phyloP scores from a whole-genome alignment of 2,797 vertebrate genomes.

The Periparus ater region DNA sequence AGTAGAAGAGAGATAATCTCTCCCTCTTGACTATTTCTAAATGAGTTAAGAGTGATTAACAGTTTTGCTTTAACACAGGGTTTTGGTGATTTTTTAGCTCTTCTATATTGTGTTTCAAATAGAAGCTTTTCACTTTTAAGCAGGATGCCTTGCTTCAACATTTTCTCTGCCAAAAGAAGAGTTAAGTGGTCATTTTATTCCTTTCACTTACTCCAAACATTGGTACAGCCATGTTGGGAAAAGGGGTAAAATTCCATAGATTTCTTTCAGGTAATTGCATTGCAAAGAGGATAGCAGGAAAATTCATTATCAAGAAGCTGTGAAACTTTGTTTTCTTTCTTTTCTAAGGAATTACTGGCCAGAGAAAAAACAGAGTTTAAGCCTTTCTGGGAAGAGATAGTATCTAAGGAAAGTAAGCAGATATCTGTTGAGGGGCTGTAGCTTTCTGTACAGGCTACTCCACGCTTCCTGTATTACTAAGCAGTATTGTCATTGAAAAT shows the following conservation, averaged over 20 bases:
- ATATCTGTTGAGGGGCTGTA: neutral
- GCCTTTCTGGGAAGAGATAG: neutral
- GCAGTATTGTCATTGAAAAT: neutral
- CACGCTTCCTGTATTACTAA: neutral
- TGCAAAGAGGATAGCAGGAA: neutral
- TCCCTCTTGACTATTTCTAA: slow-evolving; percentile 11
- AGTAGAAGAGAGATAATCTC: neutral
- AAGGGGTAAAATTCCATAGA: neutral
- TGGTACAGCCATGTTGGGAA: neutral
- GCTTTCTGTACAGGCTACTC: neutral
- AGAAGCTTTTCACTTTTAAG: neutral
- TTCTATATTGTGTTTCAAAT: neutral
- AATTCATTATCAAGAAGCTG: neutral
- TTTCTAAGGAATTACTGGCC: neutral
- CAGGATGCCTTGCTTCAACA: neutral
- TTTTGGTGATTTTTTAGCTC: neutral
- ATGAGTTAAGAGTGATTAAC: neutral
- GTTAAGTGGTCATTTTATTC: neutral
- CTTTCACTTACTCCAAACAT: neutral
- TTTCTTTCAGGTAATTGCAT: neutral
- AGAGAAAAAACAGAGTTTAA: neutral
- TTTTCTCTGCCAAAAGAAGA: neutral
- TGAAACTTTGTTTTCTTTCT: neutral
- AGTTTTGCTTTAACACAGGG: neutral
- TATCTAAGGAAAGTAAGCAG: neutral